Evolutionary conservation across 2,113 vertebrate species (phyloP), one percentile per base, ranked within the genome.

Genomic region (Passer domesticus): DNA sequence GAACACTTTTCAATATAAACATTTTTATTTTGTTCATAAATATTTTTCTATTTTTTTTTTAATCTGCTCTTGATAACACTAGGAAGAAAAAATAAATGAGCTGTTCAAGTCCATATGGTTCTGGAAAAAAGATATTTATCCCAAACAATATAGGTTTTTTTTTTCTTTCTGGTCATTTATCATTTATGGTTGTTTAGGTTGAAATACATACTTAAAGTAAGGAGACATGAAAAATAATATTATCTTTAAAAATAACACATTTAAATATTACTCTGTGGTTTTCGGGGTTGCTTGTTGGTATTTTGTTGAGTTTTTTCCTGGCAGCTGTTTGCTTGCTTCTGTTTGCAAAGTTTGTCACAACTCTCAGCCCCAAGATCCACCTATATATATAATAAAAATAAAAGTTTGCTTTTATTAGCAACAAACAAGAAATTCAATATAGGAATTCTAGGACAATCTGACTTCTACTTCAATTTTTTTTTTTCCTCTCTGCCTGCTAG

Each of bases 261-360:
- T 70, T 12, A 74, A 62, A 50, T 27, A 60, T 30, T 79, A 39
- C 10, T 55, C 13, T 58, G 1, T 23, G 11, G 1, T 16, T 53
- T 63, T 33, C 2, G 1, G 3, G 2, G 1, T 22, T 69, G 5
- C 15, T 68, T 35, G 5, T n/a, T 75, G 7, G 16, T 23, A 3
- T 13, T 68, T 43, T n/a, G 19, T 3, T n/a, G 30, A 1, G 1
- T 2, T 55, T 64, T 33, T 33, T 7, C 9, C 16, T 47, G 5
- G 4, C 8, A 53, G 20, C n/a, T 74, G 2, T 8, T 72, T 50
- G 5, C 5, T 68, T 69, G 2, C 5, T 90, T 62, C n/a, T 73
- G 10, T 63, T 47, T 73, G 11, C 13, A n/a, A 72, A 39, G 18
- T 39, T 63, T 37, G n/a, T 18, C 55, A 31, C 15, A 31, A 7